These are phyloP conservation scores for Lithodes maja DNA, from an alignment of 2,888 invertebrate species.

Conservation along the genomic window DNA sequence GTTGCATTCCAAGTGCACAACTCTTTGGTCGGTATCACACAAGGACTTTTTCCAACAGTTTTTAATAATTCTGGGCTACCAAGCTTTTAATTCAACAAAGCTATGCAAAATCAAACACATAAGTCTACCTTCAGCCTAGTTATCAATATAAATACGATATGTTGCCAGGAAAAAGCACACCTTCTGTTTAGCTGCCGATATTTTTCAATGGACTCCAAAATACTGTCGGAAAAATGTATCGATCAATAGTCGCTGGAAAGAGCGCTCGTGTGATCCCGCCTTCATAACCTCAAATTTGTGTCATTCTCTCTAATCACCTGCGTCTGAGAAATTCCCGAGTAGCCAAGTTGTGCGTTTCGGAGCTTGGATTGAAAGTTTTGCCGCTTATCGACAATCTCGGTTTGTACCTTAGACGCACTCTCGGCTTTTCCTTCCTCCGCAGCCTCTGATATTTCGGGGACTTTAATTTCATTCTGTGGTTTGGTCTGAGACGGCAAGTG, in stretches of 20 bases:
- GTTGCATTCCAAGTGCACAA: not conserved
- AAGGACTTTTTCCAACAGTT: not conserved
- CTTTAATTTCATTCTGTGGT: slow-evolving; percentile 22
- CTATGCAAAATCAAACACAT: too few species aligned
- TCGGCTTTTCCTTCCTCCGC: not conserved
- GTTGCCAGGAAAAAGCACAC: too few species aligned
- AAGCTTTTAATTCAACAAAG: too few species aligned
- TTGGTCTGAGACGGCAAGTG: slow-evolving; percentile 15
- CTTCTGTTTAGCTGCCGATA: too few species aligned
- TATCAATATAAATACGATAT: too few species aligned
- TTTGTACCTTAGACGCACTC: not conserved
- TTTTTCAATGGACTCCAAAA: not conserved
- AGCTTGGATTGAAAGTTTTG: slow-evolving; percentile 55
- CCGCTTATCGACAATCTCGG: slow-evolving; percentile 27
- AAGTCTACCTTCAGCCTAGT: too few species aligned
- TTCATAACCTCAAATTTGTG: not conserved
- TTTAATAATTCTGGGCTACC: not conserved
- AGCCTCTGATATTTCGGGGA: not conserved
- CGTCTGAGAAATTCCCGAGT: slow-evolving; percentile 20
- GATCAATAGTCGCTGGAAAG: too few species aligned
- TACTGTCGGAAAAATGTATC: too few species aligned
- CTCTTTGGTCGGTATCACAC: not conserved
- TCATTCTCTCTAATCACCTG: slow-evolving; percentile 49
- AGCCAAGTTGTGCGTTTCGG: slow-evolving; percentile 40
- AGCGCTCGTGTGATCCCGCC: too few species aligned